These are phyloP conservation scores for Mechanitis mazaeus DNA, from an alignment of 2,888 invertebrate species.

Conservation along the genomic window DNA sequence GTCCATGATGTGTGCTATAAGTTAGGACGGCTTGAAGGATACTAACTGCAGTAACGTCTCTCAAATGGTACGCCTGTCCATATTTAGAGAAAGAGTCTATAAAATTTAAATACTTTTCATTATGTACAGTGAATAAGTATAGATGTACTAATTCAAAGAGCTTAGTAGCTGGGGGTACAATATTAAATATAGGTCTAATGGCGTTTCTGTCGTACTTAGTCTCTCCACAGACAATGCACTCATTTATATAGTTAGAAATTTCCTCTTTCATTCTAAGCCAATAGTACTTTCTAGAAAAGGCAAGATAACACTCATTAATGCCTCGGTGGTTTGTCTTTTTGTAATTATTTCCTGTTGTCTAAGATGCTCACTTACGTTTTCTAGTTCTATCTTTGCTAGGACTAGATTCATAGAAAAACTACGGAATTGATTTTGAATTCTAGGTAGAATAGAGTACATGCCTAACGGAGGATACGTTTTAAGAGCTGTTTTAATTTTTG, in stretches of 20 bases:
- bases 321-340: constrained; percentile 34
- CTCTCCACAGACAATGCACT: constrained; percentile 28
- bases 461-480: too few relatives aligned
- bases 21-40: constrained; percentile 17
- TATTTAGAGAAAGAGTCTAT: constrained; percentile 24
- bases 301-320: constrained; percentile 30
- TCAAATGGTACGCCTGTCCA: constrained; percentile 24
- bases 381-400: constrained; percentile 15
- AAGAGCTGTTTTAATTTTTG: too few relatives aligned
- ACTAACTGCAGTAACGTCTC: constrained; percentile 23
- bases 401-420: not conserved
- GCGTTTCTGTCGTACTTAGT: constrained; percentile 31
- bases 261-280: too few relatives aligned
- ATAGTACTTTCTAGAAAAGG: constrained; percentile 21
- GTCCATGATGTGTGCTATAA: constrained; percentile 29
- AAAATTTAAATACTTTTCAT: constrained; percentile 21
- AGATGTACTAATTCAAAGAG: constrained; percentile 29
- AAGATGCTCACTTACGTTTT: constrained; percentile 30
- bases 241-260: constrained; percentile 11
- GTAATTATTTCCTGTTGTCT: constrained; percentile 32
- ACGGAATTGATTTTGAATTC: too few relatives aligned
- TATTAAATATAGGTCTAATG: constrained; percentile 21
- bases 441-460: too few relatives aligned
- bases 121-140: constrained; percentile 21
- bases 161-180: constrained; percentile 26